Base-by-base conservation (phyloP, 2,113 vertebrate genomes). In the Campylomormyrus numenius region DNA sequence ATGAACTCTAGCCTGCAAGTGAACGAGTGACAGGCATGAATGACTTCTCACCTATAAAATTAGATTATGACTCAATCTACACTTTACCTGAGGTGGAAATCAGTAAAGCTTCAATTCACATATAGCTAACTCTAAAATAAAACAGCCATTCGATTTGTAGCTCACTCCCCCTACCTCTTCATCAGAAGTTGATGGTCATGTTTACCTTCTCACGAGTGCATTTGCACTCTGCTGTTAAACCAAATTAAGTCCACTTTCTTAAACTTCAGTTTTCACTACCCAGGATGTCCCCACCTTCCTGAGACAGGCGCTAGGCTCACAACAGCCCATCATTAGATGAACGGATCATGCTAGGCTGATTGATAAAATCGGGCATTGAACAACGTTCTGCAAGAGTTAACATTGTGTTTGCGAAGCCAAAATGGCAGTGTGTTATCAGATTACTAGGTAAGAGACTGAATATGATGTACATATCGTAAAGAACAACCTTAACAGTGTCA, bases 401-500 rank as follows among this genome's bases (percentile, higher is more conserved):
- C 62, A 31, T 48, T 48, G 83, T 8, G 46, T 88, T 24, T 88
- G 58, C 48, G 11, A 87, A 50, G 48, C 5, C 24, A 52, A 87
- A 49, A 87, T 87, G 50, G 70, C 53, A 31, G n/a, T 5, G n/a
- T 66, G 62, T 70, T 70, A 70, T 31, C 62, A 70, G n/a, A 27
- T 70, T 10, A 70, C n/a, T 70, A n/a, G 62, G n/a, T 11, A 70
- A 70, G 62, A 70, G 62, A 13, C 10, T 11, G 77, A 46, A 74
- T 83, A 77, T 92, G 66, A 88, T 91, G 93, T 88, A 87, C 91
- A 89, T 92, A 91, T 49, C 92, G 89, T 89, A 93, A 94, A 95
- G 92, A 94, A 90, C 90, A 91, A 93, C 94, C 94, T 94, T 91
- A 92, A 88, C 92, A 93, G 94, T 94, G 94, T 94, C 94, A 94